Conservation (phyloP, 2,888 invertebrate genomes). For the Aphidoletes aphidimyza region DNA sequence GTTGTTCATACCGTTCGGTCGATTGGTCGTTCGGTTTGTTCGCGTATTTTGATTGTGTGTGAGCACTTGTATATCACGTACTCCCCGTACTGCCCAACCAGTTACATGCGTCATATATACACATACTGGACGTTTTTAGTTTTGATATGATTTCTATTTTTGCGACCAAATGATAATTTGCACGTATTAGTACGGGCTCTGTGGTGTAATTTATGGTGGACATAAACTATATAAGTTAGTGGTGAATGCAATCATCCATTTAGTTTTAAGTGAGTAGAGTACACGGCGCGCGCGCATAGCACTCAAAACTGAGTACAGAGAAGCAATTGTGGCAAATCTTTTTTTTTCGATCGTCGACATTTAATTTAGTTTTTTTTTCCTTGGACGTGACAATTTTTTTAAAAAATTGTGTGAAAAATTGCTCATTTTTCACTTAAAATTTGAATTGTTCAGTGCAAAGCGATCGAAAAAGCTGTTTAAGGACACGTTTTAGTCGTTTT, state of each 20-base stretch:
- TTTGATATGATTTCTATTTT: slow-evolving; percentile 20
- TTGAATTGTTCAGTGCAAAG: background rate
- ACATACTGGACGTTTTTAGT: too few species aligned
- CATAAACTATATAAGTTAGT: slow-evolving; percentile 58
- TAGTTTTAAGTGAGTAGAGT: slow-evolving; percentile 53
- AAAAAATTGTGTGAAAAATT: background rate
- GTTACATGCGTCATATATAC: slow-evolving; percentile 25
- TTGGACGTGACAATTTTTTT: background rate
- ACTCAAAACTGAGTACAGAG: background rate
- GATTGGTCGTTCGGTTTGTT: too few species aligned
- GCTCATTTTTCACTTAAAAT: background rate
- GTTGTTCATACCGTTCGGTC: too few species aligned
- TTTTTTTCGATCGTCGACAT: background rate
- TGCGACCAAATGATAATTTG: slow-evolving; percentile 17
- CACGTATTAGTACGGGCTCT: slow-evolving; percentile 4
- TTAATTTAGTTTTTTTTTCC: background rate
- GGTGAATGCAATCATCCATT: slow-evolving; percentile 39
- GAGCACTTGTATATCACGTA: background rate
- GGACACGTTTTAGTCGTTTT: too few species aligned
- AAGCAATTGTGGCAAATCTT: background rate
- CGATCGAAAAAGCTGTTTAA: background rate
- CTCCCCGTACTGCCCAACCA: background rate
- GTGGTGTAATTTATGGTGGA: slow-evolving; percentile 18
- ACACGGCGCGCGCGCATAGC: slow-evolving; percentile 20
- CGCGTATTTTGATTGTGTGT: background rate